phyloP scores from a whole-genome alignment of 2,888 invertebrate species.

The Thysanoteuthis rhombus region DNA sequence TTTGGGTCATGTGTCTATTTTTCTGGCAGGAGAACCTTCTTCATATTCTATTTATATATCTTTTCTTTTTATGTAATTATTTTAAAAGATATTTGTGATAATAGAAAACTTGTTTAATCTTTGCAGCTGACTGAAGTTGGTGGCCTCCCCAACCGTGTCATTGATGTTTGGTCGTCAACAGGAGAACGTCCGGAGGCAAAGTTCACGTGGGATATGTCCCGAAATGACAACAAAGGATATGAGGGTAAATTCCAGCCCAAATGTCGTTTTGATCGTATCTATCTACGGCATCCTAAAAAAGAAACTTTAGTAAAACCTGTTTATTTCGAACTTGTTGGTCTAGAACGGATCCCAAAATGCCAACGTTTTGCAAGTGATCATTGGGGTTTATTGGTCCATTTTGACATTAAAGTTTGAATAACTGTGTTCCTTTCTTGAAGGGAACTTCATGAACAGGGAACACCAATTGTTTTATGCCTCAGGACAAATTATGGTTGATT shows the following conservation, averaged over 20 bases:
- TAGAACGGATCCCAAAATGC: constrained; percentile 69
- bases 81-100: no score
- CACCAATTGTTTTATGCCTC: no score
- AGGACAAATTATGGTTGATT: no score
- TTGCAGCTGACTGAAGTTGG: constrained; percentile 64
- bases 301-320: constrained; percentile 61
- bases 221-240: constrained; percentile 72
- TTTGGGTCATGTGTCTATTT: no score
- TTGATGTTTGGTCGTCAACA: constrained; percentile 72
- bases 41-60: no score
- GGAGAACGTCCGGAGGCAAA: constrained; percentile 71
- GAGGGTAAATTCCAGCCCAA: constrained; percentile 66
- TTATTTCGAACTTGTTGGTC: constrained; percentile 72
- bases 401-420: constrained; percentile 35
- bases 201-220: constrained; percentile 73
- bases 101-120: background rate
- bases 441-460: background rate
- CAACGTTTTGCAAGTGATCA: constrained; percentile 73
- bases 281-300: constrained; percentile 61
- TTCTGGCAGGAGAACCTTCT: no score
- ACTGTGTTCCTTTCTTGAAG: no score
- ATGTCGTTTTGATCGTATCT: constrained; percentile 72
- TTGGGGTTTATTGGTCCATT: constrained; percentile 70
- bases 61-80: no score
- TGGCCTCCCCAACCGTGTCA: constrained; percentile 67